phyloP scores from a whole-genome alignment of 2,888 invertebrate species.

The Yponomeuta evonymella region DNA sequence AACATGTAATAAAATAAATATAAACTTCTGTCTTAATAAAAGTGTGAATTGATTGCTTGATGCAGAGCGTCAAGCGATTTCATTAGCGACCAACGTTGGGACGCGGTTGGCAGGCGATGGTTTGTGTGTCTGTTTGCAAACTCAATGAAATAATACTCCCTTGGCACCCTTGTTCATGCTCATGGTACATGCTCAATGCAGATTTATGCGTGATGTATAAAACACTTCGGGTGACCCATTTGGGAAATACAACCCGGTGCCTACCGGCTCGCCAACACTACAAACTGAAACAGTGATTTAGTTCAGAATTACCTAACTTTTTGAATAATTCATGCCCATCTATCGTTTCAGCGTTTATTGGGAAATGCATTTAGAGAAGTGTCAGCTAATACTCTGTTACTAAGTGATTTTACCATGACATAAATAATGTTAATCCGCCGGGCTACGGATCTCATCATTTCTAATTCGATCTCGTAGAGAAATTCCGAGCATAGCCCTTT shows the following conservation, averaged over 20 bases:
- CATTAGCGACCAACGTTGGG: background rate
- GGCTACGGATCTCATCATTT: too few relatives aligned
- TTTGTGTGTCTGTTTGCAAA: background rate
- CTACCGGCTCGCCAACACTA: background rate
- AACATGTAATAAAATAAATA: too few relatives aligned
- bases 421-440: too few relatives aligned
- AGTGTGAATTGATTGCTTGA: background rate
- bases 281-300: slow-evolving; percentile 1
- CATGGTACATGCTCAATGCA: background rate
- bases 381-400: background rate
- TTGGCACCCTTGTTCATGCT: background rate
- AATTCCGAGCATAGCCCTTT: too few relatives aligned
- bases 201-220: background rate
- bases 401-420: too few relatives aligned
- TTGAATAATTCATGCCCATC: background rate
- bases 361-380: background rate
- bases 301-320: background rate
- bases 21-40: too few relatives aligned
- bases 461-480: too few relatives aligned
- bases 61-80: background rate
- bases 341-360: background rate
- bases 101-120: background rate
- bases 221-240: background rate
- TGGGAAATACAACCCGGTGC: background rate
- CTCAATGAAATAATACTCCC: background rate